Conservation (phyloP, 2,113 vertebrate species). For the Progne subis region DNA sequence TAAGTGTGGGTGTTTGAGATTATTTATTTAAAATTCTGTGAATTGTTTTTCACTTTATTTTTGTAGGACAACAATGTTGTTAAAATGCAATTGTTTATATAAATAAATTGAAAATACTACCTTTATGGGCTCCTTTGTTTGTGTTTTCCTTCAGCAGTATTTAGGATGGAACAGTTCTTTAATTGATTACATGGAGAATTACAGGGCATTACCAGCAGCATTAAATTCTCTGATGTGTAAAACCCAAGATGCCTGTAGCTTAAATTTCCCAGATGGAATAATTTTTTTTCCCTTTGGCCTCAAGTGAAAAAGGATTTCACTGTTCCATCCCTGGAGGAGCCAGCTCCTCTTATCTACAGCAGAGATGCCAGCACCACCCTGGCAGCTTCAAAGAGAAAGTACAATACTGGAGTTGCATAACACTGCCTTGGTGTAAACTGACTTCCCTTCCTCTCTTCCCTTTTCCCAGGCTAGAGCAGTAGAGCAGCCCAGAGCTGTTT, state of each 20-base stretch:
- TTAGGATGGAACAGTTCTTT: background rate
- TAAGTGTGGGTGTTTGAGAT: background rate
- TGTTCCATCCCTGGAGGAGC: background rate
- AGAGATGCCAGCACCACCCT: background rate
- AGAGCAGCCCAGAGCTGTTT: background rate
- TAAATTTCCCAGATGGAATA: background rate
- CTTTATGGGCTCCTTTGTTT: background rate
- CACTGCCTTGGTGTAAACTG: fast-evolving
- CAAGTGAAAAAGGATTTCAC: background rate
- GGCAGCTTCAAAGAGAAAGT: background rate
- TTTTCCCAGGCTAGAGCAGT: background rate
- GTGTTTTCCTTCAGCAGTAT: background rate
- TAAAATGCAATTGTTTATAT: conserved; percentile 25
- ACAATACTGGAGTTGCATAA: fast-evolving
- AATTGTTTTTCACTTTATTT: conserved; percentile 61
- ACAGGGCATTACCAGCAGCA: background rate
- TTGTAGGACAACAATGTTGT: conserved; percentile 44
- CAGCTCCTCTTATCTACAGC: background rate
- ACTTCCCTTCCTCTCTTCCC: background rate
- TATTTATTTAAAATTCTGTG: conserved; percentile 63
- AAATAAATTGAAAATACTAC: conserved; percentile 41
- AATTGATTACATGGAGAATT: background rate
- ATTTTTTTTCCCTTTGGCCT: background rate
- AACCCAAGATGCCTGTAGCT: background rate
- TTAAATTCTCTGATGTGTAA: background rate